phyloP scores from a whole-genome alignment of 2,113 vertebrate species.

The Tinamus guttatus region DNA sequence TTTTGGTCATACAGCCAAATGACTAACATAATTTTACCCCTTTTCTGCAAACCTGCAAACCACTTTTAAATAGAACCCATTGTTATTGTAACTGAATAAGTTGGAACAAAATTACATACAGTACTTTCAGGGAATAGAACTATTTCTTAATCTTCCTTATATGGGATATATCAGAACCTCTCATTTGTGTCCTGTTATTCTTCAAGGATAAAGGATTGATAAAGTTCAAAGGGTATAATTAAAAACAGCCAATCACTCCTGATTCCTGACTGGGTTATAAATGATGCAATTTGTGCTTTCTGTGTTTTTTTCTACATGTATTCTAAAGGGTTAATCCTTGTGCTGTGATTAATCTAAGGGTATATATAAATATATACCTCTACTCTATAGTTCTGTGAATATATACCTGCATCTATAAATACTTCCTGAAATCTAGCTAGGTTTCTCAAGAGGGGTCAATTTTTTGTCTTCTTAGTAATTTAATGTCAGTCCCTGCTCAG shows the following conservation, averaged over 20 bases:
- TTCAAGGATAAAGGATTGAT: not conserved
- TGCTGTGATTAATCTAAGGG: not conserved
- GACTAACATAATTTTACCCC: not conserved
- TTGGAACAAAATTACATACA: conserved; percentile 21
- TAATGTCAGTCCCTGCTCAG: accelerated
- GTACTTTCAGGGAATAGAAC: not conserved
- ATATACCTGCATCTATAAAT: not conserved
- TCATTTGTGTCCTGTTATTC: not conserved
- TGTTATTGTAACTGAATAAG: not conserved
- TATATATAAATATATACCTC: not conserved
- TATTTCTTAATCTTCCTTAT: not conserved
- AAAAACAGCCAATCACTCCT: not conserved
- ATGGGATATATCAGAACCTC: not conserved
- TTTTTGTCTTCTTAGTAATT: not conserved
- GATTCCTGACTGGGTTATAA: not conserved
- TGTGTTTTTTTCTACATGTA: not conserved
- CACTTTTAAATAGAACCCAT: not conserved
- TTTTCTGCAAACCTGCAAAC: not conserved
- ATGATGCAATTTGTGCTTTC: not conserved
- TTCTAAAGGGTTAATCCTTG: not conserved
- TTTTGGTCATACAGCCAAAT: not conserved
- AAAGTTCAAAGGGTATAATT: not conserved
- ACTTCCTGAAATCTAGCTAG: not conserved
- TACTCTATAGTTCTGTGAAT: not conserved
- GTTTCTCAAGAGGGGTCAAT: not conserved